Base-by-base conservation (phyloP, 2,888 invertebrate genomes). In the Kryphioiulus occultus region DNA sequence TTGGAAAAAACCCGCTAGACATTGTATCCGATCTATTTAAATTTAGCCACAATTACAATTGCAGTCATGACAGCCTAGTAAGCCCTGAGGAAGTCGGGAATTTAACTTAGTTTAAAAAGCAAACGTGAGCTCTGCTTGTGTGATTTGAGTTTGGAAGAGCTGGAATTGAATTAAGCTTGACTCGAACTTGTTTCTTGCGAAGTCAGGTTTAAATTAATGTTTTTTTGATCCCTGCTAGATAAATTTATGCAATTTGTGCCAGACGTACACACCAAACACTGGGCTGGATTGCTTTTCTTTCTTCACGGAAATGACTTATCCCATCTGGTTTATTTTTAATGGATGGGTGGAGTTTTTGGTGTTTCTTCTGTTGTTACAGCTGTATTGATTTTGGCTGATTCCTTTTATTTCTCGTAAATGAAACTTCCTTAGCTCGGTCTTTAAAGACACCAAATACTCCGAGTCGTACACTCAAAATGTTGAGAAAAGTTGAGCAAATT, bases 321-420 rank as follows among this genome's bases (percentile, higher is more conserved):
- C 68, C 26, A 68, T 68, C 68, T 68, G 68, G 68, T 68, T 68
- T 68, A 68, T 22, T 68, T 47, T 68, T 68, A 68, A 68, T 68
- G 68, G 68, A 68, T 68, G 68, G 22, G n/a, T 26, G 9, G 68
- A 26, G 53, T 68, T 68, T 39, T 68, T 68, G 68, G 68, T 68
- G 68, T 68, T 22, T 68, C 68, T 26, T 68, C 22, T 68, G 68
- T 68, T 68, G 22, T 68, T 68, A 68, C 68, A 68, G 68, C 22
- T 26, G 26, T 68, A 68, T 68, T 68, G 68, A 68, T 68, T 68
- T 68, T 10, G 22, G 68, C 68, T 9, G 68, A n/a, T 4, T 26
- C 26, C 68, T 68, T 26, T 22, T 59, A 59, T 59, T 59, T 59
- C n/a, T n/a, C 59, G n/a, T 59, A 1, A 68, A 26, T 26, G 68